Percentiles rank a stretch among this genome's conserved stretches.
Evolutionary conservation across 1,140 invertebrate genomes (phyloP).

Genomic region (Zeugodacus cucurbitae): DNA sequence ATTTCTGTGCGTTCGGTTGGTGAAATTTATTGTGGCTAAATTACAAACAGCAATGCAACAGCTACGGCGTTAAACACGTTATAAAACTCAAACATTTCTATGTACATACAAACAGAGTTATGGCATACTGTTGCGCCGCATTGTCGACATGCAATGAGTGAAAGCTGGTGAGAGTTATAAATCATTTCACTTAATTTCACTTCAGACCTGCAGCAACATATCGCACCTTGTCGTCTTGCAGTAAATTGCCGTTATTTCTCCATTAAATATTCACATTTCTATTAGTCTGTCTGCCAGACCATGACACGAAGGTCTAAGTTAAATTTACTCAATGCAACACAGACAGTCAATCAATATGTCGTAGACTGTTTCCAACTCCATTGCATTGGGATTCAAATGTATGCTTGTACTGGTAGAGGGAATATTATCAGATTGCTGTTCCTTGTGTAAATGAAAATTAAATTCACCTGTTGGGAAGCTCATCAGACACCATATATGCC

Average conservation of each 20-base stretch:
- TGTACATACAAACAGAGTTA: neutral
- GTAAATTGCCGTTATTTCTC: slow-evolving; percentile 5
- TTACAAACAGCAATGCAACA: neutral
- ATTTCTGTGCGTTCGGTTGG: neutral
- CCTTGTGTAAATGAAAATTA: no score
- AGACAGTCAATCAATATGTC: slow-evolving; percentile 5
- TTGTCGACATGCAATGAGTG: neutral
- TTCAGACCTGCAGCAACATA: neutral
- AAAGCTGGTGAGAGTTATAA: neutral
- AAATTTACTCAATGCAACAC: neutral
- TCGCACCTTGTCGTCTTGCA: neutral
- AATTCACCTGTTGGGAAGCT: no score
- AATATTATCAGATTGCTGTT: no score
- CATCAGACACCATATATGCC: no score
- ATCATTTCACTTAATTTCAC: neutral
- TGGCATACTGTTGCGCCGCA: neutral
- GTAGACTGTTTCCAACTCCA: neutral
- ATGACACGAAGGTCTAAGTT: neutral
- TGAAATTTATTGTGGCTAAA: neutral
- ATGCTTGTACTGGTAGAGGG: no score
- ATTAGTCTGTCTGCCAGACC: neutral
- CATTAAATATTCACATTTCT: slow-evolving; percentile 32
- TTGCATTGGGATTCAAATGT: neutral
- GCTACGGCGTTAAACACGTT: neutral
- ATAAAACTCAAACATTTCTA: neutral